Evolutionary conservation across 2,113 vertebrate species (phyloP).

Genomic region (Dunckerocampus dactyliophorus): DNA sequence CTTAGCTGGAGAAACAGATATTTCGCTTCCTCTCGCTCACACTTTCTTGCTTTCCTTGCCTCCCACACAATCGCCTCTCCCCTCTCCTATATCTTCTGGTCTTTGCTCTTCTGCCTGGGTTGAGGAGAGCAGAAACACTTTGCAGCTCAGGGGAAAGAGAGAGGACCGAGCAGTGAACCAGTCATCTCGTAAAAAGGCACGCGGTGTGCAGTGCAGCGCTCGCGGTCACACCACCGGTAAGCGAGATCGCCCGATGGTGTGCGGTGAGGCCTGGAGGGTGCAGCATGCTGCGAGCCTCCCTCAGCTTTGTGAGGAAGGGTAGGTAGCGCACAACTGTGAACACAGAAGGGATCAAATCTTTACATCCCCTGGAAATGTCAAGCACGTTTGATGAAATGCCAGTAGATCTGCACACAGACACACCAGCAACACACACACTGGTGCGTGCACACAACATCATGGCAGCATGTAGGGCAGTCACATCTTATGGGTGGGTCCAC

Average conservation of each 20-base stretch:
- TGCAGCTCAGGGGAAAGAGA: conserved; percentile 50
- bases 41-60: conserved; percentile 40
- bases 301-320: conserved; percentile 38
- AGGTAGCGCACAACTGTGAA: conserved; percentile 54
- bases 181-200: conserved; percentile 48
- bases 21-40: conserved; percentile 42
- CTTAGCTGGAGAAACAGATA: conserved; percentile 64
- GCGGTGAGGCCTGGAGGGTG: conserved; percentile 36
- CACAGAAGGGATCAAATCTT: conserved; percentile 65
- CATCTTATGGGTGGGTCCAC: conserved; percentile 45
- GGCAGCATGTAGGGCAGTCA: conserved; percentile 39
- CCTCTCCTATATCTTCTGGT: conserved; percentile 50
- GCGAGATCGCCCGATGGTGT: conserved; percentile 36
- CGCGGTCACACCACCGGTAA: conserved; percentile 49
- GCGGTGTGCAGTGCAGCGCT: conserved; percentile 33
- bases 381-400: conserved; percentile 69
- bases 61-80: conserved; percentile 50
- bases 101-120: conserved; percentile 61
- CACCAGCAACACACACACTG: conserved; percentile 20
- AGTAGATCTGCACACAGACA: conserved; percentile 49
- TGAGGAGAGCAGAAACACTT: conserved; percentile 53
- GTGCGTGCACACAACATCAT: conserved; percentile 11
- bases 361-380: conserved; percentile 73
- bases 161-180: conserved; percentile 52
- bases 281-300: conserved; percentile 33